Conservation (phyloP, 2,113 vertebrate species). For the Zapus hudsonius region DNA sequence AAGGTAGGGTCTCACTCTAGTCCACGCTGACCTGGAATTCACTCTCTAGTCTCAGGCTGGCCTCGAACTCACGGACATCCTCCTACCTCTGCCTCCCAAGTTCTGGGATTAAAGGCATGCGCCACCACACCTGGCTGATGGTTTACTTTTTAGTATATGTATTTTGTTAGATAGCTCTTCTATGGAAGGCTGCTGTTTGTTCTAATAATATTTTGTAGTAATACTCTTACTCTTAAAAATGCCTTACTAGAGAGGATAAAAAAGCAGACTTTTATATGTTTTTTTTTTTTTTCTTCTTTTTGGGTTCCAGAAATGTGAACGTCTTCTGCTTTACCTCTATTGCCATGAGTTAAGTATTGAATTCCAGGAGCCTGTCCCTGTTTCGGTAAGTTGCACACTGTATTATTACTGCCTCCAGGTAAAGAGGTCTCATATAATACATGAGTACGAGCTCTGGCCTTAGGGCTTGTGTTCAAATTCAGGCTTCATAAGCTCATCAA, state of each 20-base stretch:
- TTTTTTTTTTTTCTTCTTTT: constrained; percentile 66
- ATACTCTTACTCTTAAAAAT: constrained; percentile 34
- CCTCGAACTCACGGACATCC: too few species aligned
- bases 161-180: background rate
- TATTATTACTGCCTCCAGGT: background rate
- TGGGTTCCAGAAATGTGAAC: constrained; percentile 93
- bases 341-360: constrained; percentile 98
- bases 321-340: constrained; percentile 96
- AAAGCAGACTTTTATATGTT: constrained; percentile 42
- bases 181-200: background rate
- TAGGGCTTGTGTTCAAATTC: background rate
- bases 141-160: background rate
- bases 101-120: too few species aligned
- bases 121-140: too few species aligned
- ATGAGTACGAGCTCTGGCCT: background rate
- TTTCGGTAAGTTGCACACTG: constrained; percentile 90
- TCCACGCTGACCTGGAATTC: too few species aligned
- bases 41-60: too few species aligned
- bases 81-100: too few species aligned
- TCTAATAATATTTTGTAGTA: constrained; percentile 8
- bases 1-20: too few species aligned
- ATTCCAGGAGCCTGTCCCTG: constrained; percentile 96
- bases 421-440: background rate
- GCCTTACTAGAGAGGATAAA: background rate
- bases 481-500: background rate